These are phyloP conservation scores for Nymphalis c-album DNA, from an alignment of 2,888 invertebrate species.

Conservation along the genomic window DNA sequence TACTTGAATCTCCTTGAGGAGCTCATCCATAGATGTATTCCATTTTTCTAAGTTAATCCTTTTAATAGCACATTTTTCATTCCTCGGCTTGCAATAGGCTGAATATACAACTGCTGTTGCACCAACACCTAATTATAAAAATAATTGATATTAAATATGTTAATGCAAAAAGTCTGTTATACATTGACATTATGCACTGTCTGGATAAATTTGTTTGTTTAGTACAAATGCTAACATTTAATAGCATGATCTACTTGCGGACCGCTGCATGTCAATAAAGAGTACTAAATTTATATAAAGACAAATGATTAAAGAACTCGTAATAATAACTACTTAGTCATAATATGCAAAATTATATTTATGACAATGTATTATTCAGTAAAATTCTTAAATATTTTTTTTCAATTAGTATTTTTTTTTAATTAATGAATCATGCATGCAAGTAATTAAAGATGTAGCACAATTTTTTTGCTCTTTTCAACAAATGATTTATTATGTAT, in stretches of 20 bases:
- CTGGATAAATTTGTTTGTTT: neutral
- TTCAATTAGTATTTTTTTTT: neutral
- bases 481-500: no score
- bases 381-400: neutral
- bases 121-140: slow-evolving; percentile 87
- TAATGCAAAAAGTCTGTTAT: no score
- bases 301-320: slow-evolving; percentile 1
- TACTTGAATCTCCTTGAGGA: slow-evolving; percentile 88
- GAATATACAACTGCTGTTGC: slow-evolving; percentile 98
- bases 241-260: neutral
- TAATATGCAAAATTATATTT: neutral
- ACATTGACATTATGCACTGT: no score
- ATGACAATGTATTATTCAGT: neutral
- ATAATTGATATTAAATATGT: neutral
- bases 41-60: slow-evolving; percentile 99
- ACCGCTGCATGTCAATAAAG: neutral
- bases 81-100: slow-evolving; percentile 93
- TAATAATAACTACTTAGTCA: neutral
- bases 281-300: neutral
- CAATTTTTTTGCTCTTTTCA: neutral
- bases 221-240: neutral
- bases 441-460: neutral
- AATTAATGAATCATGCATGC: no score
- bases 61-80: slow-evolving; percentile 98
- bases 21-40: slow-evolving; percentile 99